These are phyloP conservation scores for Trididemnum miniatum DNA, from an alignment of 23 tunicate species.

Conservation along the genomic window DNA sequence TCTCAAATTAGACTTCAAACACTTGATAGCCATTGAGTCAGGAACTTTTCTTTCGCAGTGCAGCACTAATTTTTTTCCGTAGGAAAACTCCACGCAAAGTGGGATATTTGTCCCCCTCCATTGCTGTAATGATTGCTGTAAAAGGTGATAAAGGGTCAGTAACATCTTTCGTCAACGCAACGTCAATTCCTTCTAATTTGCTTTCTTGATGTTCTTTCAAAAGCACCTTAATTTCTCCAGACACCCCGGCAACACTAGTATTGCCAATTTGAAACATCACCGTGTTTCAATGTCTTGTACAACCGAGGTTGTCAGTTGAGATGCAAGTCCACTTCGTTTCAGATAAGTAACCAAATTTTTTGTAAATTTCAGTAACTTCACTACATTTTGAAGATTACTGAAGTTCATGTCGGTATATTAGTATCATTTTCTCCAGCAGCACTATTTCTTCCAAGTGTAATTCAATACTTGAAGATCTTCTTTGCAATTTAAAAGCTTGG, in stretches of 20 bases:
- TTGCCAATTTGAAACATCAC: conserved; percentile 17
- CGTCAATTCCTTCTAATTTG: conserved; percentile 18
- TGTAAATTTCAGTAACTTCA: background rate
- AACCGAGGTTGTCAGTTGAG: conserved; percentile 9
- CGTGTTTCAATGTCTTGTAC: conserved; percentile 28
- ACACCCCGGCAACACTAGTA: conserved; percentile 18
- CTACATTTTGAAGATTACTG: background rate
- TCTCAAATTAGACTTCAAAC: conserved; percentile 10
- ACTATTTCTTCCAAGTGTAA: background rate
- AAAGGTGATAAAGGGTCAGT: conserved; percentile 17
- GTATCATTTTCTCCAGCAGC: background rate
- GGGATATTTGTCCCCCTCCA: conserved; percentile 41
- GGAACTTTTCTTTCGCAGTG: conserved; percentile 8
- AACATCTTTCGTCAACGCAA: conserved; percentile 22
- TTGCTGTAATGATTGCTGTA: conserved; percentile 4
- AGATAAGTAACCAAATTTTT: conserved; percentile 26
- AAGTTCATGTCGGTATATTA: background rate
- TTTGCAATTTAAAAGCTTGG: conserved; percentile 23
- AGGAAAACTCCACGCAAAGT: conserved; percentile 31
- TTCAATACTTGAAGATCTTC: too few relatives aligned
- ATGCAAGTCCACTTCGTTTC: conserved; percentile 35
- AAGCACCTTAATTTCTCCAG: conserved; percentile 10
- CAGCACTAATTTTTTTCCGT: conserved; percentile 20
- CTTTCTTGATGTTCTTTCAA: conserved; percentile 12
- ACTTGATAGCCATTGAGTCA: background rate